Base-by-base conservation (phyloP, 2,888 invertebrate species). In the Drosophila colorata region DNA sequence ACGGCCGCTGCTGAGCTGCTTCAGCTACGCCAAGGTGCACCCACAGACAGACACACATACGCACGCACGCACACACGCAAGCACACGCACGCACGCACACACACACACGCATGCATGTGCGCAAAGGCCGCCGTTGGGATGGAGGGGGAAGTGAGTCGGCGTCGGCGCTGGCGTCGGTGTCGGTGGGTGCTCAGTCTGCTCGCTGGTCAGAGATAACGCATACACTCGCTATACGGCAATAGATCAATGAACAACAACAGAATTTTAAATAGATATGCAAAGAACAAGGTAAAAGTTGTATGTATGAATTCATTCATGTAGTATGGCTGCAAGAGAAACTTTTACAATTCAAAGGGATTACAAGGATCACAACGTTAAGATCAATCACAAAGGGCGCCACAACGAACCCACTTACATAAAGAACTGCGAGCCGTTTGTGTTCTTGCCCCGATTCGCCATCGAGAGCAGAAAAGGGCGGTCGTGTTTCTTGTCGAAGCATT, bases 341-440 rank as follows among this genome's bases (percentile, higher is more conserved):
- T 72, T 28, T 37, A 41, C 33, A 51, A 65, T 35, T 53, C 37
- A 6, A 14, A 28, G n/a, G 43, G 57, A 41, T 57, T 65, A 67
- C 25, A 23, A 14, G 28, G 31, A 16, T 6, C 25, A 14, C 8
- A n/a, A 14, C 23, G 4, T 7, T 33, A 8, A 25, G 18, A 8
- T 33, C 16, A 38, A 33, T 14, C 20, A 8, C 16, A n/a, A 1
- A 28, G 1, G 44, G 37, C 55, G 43, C 55, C 40, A 37, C 37
- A 67, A 41, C n/a, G 14, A 47, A 8, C 35, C 28, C 89, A 96
- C 98, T 97, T 95, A 99, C 98, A 99, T 97, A 93, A 99, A 99
- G 93, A 99, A 99, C 92, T 99, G 99, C 2, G 99, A 99, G 65
- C 99, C 98, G 93, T 99, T 99, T 40, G 99, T 99, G 91, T 99